phyloP scores from a whole-genome alignment of 2,113 vertebrate genomes.

The Perca flavescens region DNA sequence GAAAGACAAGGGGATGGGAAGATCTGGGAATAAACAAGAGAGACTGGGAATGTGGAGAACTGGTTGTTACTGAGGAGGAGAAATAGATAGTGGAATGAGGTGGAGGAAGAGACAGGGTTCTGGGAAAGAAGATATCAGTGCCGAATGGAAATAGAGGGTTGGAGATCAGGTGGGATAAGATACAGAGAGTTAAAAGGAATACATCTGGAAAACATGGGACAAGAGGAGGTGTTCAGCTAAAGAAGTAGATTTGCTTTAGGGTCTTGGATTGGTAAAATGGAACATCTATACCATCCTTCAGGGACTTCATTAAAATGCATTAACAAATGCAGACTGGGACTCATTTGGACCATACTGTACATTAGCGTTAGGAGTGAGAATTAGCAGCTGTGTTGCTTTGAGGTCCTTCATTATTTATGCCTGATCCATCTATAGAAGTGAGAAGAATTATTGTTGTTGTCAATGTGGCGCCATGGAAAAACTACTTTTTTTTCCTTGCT shows the following conservation, averaged over 20 bases:
- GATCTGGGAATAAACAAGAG: slow-evolving; percentile 15
- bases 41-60: slow-evolving; percentile 15
- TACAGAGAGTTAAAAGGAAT: slow-evolving; percentile 24
- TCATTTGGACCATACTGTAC: slow-evolving; percentile 51
- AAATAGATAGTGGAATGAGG: slow-evolving; percentile 21
- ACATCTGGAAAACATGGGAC: slow-evolving; percentile 19
- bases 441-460: background rate
- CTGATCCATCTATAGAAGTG: slow-evolving; percentile 4
- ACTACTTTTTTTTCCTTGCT: background rate
- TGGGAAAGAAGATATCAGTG: slow-evolving; percentile 21
- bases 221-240: slow-evolving; percentile 27
- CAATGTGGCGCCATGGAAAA: slow-evolving; percentile 8
- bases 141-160: slow-evolving; percentile 11
- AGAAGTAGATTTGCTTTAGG: slow-evolving; percentile 38
- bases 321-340: slow-evolving; percentile 50
- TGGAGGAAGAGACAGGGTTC: slow-evolving; percentile 19
- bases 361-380: slow-evolving; percentile 33
- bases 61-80: slow-evolving; percentile 2
- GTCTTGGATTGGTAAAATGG: slow-evolving; percentile 41
- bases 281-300: slow-evolving; percentile 53
- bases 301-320: slow-evolving; percentile 68
- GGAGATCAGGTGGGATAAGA: slow-evolving; percentile 33
- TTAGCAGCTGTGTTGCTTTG: slow-evolving; percentile 24
- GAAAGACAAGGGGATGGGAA: slow-evolving; percentile 9
- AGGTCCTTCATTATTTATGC: slow-evolving; percentile 25